Base-by-base conservation (phyloP, 92 coral and sea anemone genomes). In the Paramuricea clavata region DNA sequence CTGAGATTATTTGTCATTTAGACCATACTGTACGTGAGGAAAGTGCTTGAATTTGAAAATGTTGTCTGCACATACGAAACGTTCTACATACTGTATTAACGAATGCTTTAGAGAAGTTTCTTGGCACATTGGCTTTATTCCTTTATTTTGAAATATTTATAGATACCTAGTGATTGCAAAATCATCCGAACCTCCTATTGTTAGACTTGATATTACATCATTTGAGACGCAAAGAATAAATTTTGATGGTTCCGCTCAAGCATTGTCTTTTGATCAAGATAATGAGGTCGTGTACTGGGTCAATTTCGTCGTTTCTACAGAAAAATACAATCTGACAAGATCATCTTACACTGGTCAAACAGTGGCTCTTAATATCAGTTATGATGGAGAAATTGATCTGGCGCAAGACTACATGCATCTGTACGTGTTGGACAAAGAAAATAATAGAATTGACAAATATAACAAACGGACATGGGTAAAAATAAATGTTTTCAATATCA, bases 251-350 rank as follows among this genome's bases (percentile, higher is more conserved):
- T 62, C 70, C 19, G 70, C 70, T 25, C 70, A 62, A 62, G 70
- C 12, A 28, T 28, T 62, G 35, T 62, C 70, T 16, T 1, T 62
- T 62, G 70, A 62, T 17, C 34, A 62, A 28, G 70, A 62, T 22
- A 28, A 62, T 28, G 70, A 62, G 21, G 70, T 62, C 70, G 35
- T 62, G 2, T 62, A 62, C 70, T 62, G 70, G 70, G 70, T 25
- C 35, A 62, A 62, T 28, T 25, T 62, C 35, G 21, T 25, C 3
- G 4, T 0, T 56, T 17, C 25, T 23, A 21, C 21, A 28, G 16
- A 25, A 26, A 62, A 6, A 30, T 16, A 28, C 35, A 25, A 6
- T 62, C 17, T 62, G 35, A 25, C 21, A 9, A 62, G 35, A 30
- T 11, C 70, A 6, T 25, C 1, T 28, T 62, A 50, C 22, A 19